phyloP scores from a whole-genome alignment of 2,113 vertebrate species.

The Triplophysa rosa region DNA sequence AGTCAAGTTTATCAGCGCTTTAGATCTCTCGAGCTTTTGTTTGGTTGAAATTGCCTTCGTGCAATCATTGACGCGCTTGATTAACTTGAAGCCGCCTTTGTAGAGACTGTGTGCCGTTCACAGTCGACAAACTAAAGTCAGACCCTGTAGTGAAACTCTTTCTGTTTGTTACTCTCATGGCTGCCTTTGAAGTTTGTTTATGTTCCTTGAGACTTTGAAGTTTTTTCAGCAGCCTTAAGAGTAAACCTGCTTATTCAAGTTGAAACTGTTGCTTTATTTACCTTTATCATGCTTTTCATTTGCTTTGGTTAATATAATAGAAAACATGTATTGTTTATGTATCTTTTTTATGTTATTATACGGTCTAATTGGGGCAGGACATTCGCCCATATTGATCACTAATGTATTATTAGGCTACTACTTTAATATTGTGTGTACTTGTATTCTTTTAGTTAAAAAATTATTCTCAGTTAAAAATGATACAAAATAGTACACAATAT shows the following conservation, averaged over 20 bases:
- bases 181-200: not conserved
- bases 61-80: not conserved
- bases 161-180: not conserved
- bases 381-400: no score
- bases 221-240: not conserved
- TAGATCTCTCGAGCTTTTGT: constrained; percentile 1
- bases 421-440: no score
- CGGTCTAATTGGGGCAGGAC: no score
- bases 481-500: no score
- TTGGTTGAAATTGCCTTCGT: not conserved
- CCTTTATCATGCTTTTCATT: not conserved
- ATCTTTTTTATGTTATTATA: not conserved
- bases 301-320: not conserved
- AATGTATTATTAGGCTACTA: no score
- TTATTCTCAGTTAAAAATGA: no score
- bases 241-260: not conserved
- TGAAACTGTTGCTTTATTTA: not conserved
- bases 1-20: constrained; percentile 8
- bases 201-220: constrained; percentile 14
- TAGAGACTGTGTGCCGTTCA: not conserved
- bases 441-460: no score
- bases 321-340: not conserved
- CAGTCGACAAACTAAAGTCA: not conserved
- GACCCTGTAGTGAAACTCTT: not conserved
- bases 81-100: not conserved